Evolutionary conservation across 2,797 vertebrate genomes (phyloP), one percentile per base, ranked within the genome.

Genomic region (Arrhamphus sclerolepis): DNA sequence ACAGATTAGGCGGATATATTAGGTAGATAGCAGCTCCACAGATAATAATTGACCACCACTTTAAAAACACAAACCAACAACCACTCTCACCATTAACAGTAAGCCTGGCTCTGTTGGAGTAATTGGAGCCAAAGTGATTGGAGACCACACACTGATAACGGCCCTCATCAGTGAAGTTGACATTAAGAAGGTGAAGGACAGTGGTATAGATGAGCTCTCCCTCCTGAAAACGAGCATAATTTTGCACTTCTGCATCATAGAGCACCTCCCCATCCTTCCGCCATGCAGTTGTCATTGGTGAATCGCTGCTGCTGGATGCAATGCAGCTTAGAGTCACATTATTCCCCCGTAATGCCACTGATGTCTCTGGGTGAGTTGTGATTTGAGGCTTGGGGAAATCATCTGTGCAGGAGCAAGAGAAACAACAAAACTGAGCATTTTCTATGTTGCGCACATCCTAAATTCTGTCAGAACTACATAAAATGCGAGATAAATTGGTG

Each of bases 81-180:
- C 39, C 13, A 29, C 52, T 87, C 94, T 87, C 89, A 99, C 98
- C 97, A 46, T 98, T 96, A 40, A 99, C 95, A 1, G 96, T 99
- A 18, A 99, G 96, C 82, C 92, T 96, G 81, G 97, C 98, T 86
- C 96, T 96, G 85, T 93, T 88, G 38, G 98, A 99, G 83, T 98
- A 99, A 46, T 97, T 96, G 5, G 97, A 95, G 26, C 98, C 97
- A 6, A 99, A 99, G 85, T 98, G 95, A 87, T 99, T 99, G 72
- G 97, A 99, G 80, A 99, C 97, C 80, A 99, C 96, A 28, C 98
- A 99, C 81, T 99, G 97, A 72, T 99, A 99, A 75, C 94, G 94
- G 7, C 98, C 98, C 82, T 98, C 97, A 0, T 93, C 96, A 48
- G 91, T 87, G 75, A 98, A 99, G 52, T 95, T 95, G 62, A 97